These are phyloP conservation scores for Syndactyla subalaris DNA, from an alignment of 2,797 vertebrate genomes.

Conservation along the genomic window DNA sequence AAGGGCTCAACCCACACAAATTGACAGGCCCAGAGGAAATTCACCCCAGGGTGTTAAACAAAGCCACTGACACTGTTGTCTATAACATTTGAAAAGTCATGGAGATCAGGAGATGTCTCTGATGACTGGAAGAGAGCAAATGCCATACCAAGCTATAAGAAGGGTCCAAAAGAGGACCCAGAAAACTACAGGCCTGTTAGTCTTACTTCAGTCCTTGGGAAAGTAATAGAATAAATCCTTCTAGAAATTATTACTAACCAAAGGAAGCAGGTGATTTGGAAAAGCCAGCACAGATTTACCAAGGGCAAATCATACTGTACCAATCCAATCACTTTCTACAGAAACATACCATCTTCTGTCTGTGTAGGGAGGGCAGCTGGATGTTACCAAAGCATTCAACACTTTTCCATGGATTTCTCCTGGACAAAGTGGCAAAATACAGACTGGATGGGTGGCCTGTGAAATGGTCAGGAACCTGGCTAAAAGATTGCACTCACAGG, in stretches of 20 bases:
- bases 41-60: background rate
- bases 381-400: background rate
- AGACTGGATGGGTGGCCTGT: background rate
- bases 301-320: background rate
- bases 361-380: background rate
- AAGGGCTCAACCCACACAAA: background rate
- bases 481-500: background rate
- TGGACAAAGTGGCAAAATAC: background rate
- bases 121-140: background rate
- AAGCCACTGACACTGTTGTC: background rate
- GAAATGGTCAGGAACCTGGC: background rate
- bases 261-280: background rate
- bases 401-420: background rate
- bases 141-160: background rate
- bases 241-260: background rate
- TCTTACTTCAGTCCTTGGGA: background rate
- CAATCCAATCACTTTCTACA: background rate
- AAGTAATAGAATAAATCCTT: background rate
- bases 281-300: background rate
- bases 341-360: background rate
- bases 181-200: background rate
- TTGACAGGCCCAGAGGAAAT: background rate
- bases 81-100: background rate
- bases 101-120: background rate
- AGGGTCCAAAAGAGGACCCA: background rate